Percentiles rank a stretch among this genome's conserved stretches.
Evolutionary conservation across 1,140 invertebrate genomes (phyloP).

Genomic region (Heliconius congener): DNA sequence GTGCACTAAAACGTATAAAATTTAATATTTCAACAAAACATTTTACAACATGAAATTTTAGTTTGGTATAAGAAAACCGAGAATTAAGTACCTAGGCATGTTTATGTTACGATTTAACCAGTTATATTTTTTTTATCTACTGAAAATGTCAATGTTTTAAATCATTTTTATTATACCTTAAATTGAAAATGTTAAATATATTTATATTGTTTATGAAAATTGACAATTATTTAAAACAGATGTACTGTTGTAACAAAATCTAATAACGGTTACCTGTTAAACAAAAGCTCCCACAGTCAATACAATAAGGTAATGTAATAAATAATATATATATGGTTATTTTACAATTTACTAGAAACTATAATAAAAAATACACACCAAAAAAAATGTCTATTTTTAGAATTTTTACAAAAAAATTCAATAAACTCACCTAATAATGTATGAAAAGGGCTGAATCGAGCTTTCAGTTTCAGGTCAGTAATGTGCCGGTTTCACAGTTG

Average conservation of each 20-base stretch:
- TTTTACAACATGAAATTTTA: too few relatives aligned
- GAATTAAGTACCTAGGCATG: too few relatives aligned
- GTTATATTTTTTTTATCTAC: too few relatives aligned
- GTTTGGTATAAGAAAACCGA: too few relatives aligned
- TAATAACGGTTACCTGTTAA: neutral
- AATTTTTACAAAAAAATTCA: neutral
- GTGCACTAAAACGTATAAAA: too few relatives aligned
- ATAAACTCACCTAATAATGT: conserved; percentile 22
- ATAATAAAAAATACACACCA: neutral
- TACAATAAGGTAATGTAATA: neutral
- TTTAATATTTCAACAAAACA: too few relatives aligned
- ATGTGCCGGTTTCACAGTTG: conserved; percentile 15
- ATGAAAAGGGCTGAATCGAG: conserved; percentile 20
- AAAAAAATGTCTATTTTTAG: neutral
- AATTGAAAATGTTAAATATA: neutral
- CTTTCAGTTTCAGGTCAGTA: conserved; percentile 33
- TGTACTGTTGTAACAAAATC: too few relatives aligned
- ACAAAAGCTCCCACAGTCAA: neutral
- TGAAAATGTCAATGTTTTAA: too few relatives aligned
- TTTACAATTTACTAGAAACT: neutral
- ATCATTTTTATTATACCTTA: neutral
- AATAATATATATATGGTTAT: neutral
- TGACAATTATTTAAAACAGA: neutral
- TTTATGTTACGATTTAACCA: too few relatives aligned
- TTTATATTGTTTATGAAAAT: neutral